Evolutionary conservation across 1,140 invertebrate genomes (phyloP).

Genomic region (Cepaea nemoralis): DNA sequence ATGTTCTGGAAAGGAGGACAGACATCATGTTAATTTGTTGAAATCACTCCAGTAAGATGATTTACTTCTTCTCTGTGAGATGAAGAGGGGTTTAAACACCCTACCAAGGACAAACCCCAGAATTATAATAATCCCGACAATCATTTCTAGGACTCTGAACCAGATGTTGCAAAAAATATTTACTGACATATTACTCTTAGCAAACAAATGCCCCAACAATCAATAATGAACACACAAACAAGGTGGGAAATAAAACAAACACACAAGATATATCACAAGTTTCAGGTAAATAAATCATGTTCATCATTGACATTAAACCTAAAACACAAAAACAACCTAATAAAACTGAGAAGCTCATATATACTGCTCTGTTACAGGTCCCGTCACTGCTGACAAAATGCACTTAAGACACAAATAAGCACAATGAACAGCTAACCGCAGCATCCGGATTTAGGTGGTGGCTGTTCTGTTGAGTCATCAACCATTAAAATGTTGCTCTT

Average conservation of each 20-base stretch:
- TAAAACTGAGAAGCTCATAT: background rate
- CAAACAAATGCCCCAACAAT: too few species aligned
- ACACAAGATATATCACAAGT: background rate
- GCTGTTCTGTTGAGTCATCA: conserved; percentile 68
- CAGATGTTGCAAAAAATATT: too few species aligned
- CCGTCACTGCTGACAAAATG: background rate
- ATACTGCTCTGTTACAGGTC: background rate
- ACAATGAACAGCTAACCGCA: conserved; percentile 47
- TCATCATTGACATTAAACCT: background rate
- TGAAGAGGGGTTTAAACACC: too few species aligned
- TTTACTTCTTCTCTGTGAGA: too few species aligned
- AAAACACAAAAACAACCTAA: background rate
- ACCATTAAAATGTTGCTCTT: conserved; percentile 68
- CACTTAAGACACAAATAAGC: background rate
- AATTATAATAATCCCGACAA: too few species aligned
- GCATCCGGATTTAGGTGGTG: conserved; percentile 60
- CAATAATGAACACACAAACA: too few species aligned
- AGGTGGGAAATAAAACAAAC: background rate
- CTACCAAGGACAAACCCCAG: too few species aligned
- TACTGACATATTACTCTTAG: too few species aligned
- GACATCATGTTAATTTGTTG: too few species aligned
- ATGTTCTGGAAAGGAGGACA: too few species aligned
- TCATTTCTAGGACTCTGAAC: too few species aligned
- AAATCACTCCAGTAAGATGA: too few species aligned
- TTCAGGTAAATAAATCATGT: background rate